These are phyloP conservation scores for Mastacembelus armatus DNA, from an alignment of 2,797 vertebrate genomes.

Conservation along the genomic window DNA sequence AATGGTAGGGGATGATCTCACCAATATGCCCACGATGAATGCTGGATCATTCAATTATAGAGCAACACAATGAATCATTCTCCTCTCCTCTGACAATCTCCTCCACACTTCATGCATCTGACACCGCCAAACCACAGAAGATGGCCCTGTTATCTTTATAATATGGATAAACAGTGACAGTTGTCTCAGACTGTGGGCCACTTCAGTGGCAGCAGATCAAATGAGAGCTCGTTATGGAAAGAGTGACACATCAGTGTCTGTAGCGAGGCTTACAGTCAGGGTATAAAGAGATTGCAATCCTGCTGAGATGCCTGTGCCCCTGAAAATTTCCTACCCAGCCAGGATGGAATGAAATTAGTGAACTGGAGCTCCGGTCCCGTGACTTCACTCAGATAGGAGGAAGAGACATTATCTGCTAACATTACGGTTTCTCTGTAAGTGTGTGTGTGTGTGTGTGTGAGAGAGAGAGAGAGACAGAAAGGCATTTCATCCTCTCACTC, in stretches of 20 bases:
- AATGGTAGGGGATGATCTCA: constrained; percentile 70
- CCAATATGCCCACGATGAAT: constrained; percentile 63
- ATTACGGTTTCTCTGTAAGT: constrained; percentile 39
- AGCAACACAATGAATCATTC: constrained; percentile 75
- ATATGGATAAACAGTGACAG: constrained; percentile 72
- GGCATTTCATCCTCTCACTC: constrained; percentile 22
- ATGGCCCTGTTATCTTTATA: constrained; percentile 67
- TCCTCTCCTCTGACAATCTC: constrained; percentile 64
- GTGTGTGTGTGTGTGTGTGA: constrained; percentile 13
- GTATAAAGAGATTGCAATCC: constrained; percentile 28
- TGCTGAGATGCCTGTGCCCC: constrained; percentile 23
- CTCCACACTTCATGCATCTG: constrained; percentile 67
- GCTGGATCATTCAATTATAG: constrained; percentile 76
- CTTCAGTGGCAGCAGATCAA: constrained; percentile 66
- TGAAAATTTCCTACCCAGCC: constrained; percentile 44
- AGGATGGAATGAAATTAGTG: constrained; percentile 60
- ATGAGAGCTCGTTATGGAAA: constrained; percentile 63
- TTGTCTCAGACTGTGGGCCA: constrained; percentile 49
- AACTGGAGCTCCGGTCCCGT: constrained; percentile 51
- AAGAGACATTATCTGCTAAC: constrained; percentile 43
- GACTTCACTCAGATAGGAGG: constrained; percentile 65
- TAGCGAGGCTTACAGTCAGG: constrained; percentile 30
- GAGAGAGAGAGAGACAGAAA: constrained; percentile 7
- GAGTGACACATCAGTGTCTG: constrained; percentile 59
- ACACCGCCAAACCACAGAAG: constrained; percentile 59